A percentile compares a stretch with the other conserved stretches of the same genome.
Evolutionary conservation across 2,797 vertebrate genomes (phyloP).

Genomic region (Microcaecilia unicolor): DNA sequence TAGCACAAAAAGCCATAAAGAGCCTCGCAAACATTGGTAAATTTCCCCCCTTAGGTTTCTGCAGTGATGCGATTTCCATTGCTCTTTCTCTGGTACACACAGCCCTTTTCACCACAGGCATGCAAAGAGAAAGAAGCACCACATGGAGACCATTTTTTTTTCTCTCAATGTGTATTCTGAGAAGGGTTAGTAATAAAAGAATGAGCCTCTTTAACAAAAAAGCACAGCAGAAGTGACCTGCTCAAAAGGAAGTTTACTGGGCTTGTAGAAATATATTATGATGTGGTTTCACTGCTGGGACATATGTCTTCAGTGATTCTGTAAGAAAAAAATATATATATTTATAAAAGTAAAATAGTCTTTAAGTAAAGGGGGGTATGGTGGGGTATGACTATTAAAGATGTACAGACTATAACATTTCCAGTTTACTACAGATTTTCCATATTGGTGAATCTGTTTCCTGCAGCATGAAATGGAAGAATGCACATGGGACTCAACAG

Average conservation of each 20-base stretch:
- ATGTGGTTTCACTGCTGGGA: conserved; percentile 1
- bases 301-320: background rate
- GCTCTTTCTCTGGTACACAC: conserved; percentile 35
- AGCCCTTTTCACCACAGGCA: conserved; percentile 32
- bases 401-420: background rate
- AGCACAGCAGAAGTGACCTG: conserved; percentile 39
- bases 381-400: background rate
- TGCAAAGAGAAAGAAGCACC: conserved; percentile 36
- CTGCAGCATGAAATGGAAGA: too few relatives aligned
- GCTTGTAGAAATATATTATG: background rate
- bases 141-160: conserved; percentile 40
- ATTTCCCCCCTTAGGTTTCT: conserved; percentile 26
- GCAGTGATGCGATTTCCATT: conserved; percentile 21
- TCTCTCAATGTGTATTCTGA: conserved; percentile 33
- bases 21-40: background rate
- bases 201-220: conserved; percentile 34
- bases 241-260: conserved; percentile 34
- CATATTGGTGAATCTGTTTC: too few relatives aligned
- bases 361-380: background rate
- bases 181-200: conserved; percentile 34
- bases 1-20: conserved; percentile 24
- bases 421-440: too few relatives aligned
- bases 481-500: too few relatives aligned
- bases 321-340: conserved; percentile 1
- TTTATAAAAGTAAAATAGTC: too few relatives aligned